These are phyloP conservation scores for Pandemis corylana DNA, from an alignment of 2,888 invertebrate genomes.

Conservation along the genomic window DNA sequence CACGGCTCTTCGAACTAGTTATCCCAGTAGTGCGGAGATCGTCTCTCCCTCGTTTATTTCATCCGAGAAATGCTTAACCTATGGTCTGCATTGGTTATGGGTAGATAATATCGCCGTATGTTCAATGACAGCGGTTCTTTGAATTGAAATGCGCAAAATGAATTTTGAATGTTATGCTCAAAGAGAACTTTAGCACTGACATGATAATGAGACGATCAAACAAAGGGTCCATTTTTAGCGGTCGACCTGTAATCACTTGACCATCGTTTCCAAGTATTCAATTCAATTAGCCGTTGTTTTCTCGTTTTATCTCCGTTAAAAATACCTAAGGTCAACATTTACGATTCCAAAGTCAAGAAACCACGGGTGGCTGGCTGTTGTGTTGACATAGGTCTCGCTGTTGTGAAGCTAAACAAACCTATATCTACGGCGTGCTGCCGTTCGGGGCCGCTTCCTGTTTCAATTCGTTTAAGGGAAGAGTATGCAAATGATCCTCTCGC, in stretches of 20 bases:
- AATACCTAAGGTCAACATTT: constrained; percentile 79
- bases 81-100: background rate
- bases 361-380: constrained; percentile 54
- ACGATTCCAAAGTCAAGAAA: constrained; percentile 61
- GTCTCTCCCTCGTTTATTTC: background rate
- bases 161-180: background rate
- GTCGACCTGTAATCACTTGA: constrained; percentile 65
- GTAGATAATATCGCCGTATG: background rate
- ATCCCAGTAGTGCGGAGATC: constrained; percentile 52
- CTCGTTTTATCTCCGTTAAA: constrained; percentile 65
- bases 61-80: background rate
- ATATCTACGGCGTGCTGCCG: constrained; percentile 50
- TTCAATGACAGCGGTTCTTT: background rate
- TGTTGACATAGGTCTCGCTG: constrained; percentile 50
- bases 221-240: constrained; percentile 71
- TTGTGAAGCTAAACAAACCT: constrained; percentile 53
- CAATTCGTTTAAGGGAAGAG: background rate
- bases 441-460: constrained; percentile 31
- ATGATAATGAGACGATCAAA: constrained; percentile 69
- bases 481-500: background rate
- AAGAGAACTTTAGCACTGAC: constrained; percentile 45
- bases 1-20: constrained; percentile 20
- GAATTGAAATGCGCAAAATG: background rate
- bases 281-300: constrained; percentile 72
- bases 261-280: constrained; percentile 61